Conservation (phyloP, 2,113 vertebrate genomes). For the Mesitornis unicolor region DNA sequence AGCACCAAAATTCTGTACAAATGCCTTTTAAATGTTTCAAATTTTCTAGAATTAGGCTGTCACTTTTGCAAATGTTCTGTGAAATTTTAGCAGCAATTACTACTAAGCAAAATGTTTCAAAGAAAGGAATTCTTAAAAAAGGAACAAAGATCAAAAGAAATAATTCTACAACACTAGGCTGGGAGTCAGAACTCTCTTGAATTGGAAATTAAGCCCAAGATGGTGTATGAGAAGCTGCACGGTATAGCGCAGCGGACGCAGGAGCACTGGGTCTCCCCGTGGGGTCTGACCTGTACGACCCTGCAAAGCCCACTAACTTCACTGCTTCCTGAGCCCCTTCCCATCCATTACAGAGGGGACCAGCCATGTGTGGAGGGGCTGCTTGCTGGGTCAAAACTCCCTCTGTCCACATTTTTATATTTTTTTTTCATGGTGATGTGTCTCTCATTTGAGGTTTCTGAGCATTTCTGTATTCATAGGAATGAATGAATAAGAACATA, state of each 20-base stretch:
- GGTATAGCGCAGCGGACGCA: rapidly evolving
- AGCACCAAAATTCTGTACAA: slow-evolving; percentile 28
- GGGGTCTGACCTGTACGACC: neutral
- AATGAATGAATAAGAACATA: neutral
- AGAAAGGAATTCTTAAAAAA: slow-evolving; percentile 41
- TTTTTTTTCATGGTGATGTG: rapidly evolving
- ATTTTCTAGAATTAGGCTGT: slow-evolving; percentile 69
- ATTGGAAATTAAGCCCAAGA: neutral
- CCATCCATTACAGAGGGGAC: rapidly evolving
- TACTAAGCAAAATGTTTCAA: slow-evolving; percentile 19
- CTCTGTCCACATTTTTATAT: neutral
- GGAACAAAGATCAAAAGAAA: neutral
- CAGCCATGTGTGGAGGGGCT: neutral
- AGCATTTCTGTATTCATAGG: neutral
- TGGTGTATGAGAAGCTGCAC: rapidly evolving
- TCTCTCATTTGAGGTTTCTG: neutral
- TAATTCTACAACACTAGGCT: neutral
- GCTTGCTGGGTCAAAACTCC: neutral
- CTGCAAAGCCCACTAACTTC: neutral
- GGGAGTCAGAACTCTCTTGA: slow-evolving; percentile 8
- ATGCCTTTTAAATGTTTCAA: slow-evolving; percentile 50
- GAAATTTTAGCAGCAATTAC: slow-evolving; percentile 64
- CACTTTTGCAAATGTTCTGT: slow-evolving; percentile 44
- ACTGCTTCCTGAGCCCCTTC: neutral
- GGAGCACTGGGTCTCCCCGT: neutral